phyloP scores from a whole-genome alignment of 1,140 invertebrate species.

The Drosophila tsacasi region DNA sequence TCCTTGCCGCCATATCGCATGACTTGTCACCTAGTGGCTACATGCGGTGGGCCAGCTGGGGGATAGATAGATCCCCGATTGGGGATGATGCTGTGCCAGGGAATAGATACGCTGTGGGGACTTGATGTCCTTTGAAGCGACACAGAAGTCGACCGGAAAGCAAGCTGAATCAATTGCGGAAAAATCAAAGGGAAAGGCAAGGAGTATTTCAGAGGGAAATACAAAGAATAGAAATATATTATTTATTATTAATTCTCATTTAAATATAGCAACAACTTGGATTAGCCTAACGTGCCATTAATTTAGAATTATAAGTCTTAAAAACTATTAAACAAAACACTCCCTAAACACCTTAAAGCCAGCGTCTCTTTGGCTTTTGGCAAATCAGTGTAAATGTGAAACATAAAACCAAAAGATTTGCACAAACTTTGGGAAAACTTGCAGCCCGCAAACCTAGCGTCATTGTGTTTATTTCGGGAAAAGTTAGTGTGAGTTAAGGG shows the following conservation, averaged over 20 bases:
- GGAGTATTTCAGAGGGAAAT: neutral
- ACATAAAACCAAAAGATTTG: constrained; percentile 20
- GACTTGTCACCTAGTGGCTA: constrained; percentile 38
- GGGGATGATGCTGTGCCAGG: neutral
- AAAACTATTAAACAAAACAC: neutral
- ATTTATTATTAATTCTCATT: no score
- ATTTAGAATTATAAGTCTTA: neutral
- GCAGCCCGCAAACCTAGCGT: constrained; percentile 7
- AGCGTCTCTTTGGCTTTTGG: neutral
- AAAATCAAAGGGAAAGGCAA: neutral
- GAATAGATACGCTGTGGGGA: neutral
- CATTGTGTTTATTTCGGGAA: constrained; percentile 33
- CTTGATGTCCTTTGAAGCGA: constrained; percentile 8
- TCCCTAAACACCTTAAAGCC: neutral
- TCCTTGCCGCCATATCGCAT: constrained; percentile 47
- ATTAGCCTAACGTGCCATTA: no score
- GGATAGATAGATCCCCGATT: constrained; percentile 5
- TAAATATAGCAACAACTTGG: no score
- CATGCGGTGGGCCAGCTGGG: neutral
- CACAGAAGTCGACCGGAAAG: neutral
- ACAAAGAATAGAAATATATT: no score
- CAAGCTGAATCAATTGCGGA: neutral
- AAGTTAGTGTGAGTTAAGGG: constrained; percentile 19
- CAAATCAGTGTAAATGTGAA: constrained; percentile 4
- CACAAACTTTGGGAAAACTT: constrained; percentile 7